Evolutionary conservation across 92 coral and sea anemone species (phyloP), one percentile per base, ranked within the genome.

Genomic region (Epizoanthus scotinus): DNA sequence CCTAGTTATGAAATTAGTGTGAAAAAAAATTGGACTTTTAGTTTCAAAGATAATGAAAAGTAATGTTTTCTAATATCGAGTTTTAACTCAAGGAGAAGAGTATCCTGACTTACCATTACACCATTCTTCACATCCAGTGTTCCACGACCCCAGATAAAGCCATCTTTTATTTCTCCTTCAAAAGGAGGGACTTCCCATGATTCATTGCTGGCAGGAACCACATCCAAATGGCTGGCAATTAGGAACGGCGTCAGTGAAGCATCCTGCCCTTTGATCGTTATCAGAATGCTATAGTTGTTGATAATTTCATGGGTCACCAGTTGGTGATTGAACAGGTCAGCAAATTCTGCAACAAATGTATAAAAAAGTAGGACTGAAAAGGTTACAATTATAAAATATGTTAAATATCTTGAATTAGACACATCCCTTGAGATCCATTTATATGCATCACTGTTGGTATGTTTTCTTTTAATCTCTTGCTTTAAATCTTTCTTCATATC

Each of bases 141-240:
- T 34, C 98, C 98, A 52, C 98, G 82, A 0, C 98, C 98, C 97
- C 97, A 94, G 47, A 92, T 88, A 73, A 83, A 92, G 52, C 97
- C 98, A 88, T 92, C 93, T 62, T 94, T 86, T 44, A 90, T 50
- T 19, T 78, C 86, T 24, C 98, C 98, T 55, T 90, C 91, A 86
- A 94, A 94, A 22, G 97, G 98, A 20, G 93, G 93, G 19, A 90
- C 94, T 69, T 94, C 97, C 98, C 98, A 94, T 54, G 86, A 88
- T 61, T 89, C 97, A 88, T 86, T 90, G 86, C 87, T 90, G 36
- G 96, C 98, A 47, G 97, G 97, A 55, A 94, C 98, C 42, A 94
- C 98, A 86, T 94, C 98, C 71, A 94, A 83, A 87, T 94, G 98
- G 59, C 93, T 85, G 21, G 94, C 94, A 50, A 94, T 89, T 53